These are phyloP conservation scores for Eremobia ochroleuca DNA, from an alignment of 2,888 invertebrate species.

Conservation along the genomic window DNA sequence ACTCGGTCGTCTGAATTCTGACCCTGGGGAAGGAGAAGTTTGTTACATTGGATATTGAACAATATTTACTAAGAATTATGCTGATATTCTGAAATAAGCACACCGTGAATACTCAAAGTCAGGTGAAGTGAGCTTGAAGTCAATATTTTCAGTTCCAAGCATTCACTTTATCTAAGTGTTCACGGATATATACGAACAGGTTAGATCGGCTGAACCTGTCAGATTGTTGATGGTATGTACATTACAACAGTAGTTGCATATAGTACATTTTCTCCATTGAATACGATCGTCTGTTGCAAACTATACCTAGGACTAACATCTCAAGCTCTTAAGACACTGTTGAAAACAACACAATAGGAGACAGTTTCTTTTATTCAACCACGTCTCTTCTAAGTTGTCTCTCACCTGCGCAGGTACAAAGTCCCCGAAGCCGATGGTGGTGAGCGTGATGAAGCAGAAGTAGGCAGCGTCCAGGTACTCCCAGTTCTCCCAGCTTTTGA, in stretches of 20 bases:
- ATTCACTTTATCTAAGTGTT: too few species aligned
- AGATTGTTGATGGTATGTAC: neutral
- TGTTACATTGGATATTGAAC: neutral
- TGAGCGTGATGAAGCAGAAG: slow-evolving; percentile 98
- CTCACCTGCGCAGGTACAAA: slow-evolving; percentile 96
- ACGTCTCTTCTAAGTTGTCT: too few species aligned
- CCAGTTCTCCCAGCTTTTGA: slow-evolving; percentile 97
- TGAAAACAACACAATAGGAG: too few species aligned
- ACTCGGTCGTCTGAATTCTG: slow-evolving; percentile 77
- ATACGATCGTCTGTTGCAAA: neutral
- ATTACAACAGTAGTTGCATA: neutral
- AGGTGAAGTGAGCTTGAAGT: neutral
- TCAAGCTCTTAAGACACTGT: neutral
- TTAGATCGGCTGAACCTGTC: neutral
- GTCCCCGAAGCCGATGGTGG: slow-evolving; percentile 98
- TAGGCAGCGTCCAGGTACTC: slow-evolving; percentile 96
- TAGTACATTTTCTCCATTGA: neutral
- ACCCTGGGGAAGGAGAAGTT: slow-evolving; percentile 69
- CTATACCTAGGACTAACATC: neutral
- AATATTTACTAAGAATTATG: neutral
- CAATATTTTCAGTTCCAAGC: neutral
- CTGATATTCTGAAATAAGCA: neutral
- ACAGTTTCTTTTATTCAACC: neutral
- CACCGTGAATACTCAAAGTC: too few species aligned
- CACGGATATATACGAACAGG: neutral